Evolutionary conservation across 2,797 vertebrate genomes (phyloP), one percentile per base, ranked within the genome.

Genomic region (Spea hammondii): DNA sequence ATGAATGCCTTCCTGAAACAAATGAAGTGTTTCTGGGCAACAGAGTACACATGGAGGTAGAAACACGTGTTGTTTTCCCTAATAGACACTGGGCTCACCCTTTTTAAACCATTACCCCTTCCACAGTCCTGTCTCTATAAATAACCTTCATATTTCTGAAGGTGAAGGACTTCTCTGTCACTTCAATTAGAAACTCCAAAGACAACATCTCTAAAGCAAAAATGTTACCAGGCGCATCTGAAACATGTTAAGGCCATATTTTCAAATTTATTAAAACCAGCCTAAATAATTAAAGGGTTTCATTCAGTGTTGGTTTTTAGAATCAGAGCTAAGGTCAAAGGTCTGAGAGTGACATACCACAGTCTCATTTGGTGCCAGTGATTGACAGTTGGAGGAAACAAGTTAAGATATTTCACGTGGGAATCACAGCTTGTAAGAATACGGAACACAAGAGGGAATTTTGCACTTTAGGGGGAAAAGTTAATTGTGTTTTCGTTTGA

Each of bases 331-430:
- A 90, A 89, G 93, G 94, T 87, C 84, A 88, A 88, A 92, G 95
- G 95, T 95, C 94, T 70, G 83, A 92, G 93, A 95, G 93, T 89
- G 85, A 90, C 93, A 95, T 96, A 94, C 93, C 92, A 88, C 85
- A 85, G 88, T 88, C 90, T 91, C 88, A 91, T 91, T 86, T 90
- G 92, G 91, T 88, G 88, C 86, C 45, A 79, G 85, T 96, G 95
- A 98, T 94, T 97, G 96, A 95, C 95, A 95, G 92, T 88, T 90
- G 90, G 90, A 95, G 93, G 93, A 94, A 94, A 92, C 87, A 89
- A 86, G 87, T 86, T 90, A 92, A 93, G 95, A 95, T 90, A 91
- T 95, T 98, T 97, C 95, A 97, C 94, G 85, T 96, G 96, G 95
- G 95, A 97, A 97, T 95, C 95, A 92, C 93, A 95, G 95, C 92